Percentiles rank a stretch among this genome's conserved stretches.
Conservation (phyloP, 2,113 vertebrate genomes). For the Piaya cayana region DNA sequence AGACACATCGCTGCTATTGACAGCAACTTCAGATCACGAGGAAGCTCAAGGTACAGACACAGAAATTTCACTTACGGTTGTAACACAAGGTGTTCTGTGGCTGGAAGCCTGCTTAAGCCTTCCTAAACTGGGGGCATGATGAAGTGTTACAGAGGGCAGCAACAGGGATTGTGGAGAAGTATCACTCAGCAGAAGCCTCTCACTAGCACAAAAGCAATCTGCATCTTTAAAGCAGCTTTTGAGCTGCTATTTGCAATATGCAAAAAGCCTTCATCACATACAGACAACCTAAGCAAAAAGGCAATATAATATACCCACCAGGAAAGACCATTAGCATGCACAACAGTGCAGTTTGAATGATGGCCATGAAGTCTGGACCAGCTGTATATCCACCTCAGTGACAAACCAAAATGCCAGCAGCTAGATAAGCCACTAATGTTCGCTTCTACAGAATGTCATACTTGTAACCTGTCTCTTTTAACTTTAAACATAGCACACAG, state of each 20-base stretch:
- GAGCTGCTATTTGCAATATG: neutral
- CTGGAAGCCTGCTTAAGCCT: neutral
- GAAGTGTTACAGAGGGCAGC: neutral
- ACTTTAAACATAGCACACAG: neutral
- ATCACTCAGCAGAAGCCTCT: neutral
- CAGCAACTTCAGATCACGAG: neutral
- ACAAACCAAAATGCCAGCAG: neutral
- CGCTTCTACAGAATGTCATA: neutral
- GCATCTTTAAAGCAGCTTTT: neutral
- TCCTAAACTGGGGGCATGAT: neutral
- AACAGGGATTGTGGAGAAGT: neutral
- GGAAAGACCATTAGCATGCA: neutral
- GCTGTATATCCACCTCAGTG: neutral
- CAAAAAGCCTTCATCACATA: neutral
- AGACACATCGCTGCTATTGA: neutral
- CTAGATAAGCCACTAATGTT: neutral
- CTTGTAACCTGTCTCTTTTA: neutral
- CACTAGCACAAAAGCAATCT: neutral
- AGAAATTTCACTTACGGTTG: fast-evolving
- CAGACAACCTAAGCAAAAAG: neutral
- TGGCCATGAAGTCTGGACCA: neutral
- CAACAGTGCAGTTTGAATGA: neutral
- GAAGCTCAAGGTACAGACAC: neutral
- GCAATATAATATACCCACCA: neutral
- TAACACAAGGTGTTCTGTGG: neutral